Base-by-base conservation (phyloP, 2,113 vertebrate genomes). In the Percina caprodes region DNA sequence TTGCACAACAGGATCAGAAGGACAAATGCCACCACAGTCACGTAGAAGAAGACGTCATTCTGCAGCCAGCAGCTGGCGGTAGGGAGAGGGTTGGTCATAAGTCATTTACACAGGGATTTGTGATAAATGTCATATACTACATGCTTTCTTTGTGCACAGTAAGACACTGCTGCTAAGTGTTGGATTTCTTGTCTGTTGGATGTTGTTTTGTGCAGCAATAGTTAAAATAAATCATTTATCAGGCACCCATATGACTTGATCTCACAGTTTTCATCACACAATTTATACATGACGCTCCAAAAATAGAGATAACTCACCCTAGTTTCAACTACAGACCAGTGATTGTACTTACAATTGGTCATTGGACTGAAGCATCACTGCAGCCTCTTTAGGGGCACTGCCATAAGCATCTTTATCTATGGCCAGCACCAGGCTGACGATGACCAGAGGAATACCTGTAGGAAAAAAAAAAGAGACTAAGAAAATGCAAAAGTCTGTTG, bases 61-160 rank as follows among this genome's bases (percentile, higher is more conserved):
- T 94, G 92, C 77, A 99, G 88, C 97, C 97, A 99, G 92, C 97
- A 99, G 55, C 97, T 99, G 83, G 66, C 58, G 18, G 33, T 16
- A 74, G 14, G 35, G 7, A 60, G 39, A 80, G 6, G 16, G 24
- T 15, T 1, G 3, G 23, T 69, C 24, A 16, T 52, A 33, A 23
- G 39, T 56, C 6, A 61, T 68, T 58, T 51, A 61, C 11, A 26
- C 33, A 16, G 23, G 30, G 26, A 39, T 79, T 55, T 79, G 7
- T 45, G 5, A 71, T 11, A 5, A 66, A 71, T 62, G 55, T 1
- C 63, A 46, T 16, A 16, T 68, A 14, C 21, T 30, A 5, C 10
- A 33, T 56, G 18, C 66, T 23, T 49, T n/a, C 7, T 51, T 33
- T 5, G 10, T 26, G 14, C 12, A 51, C 39, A 42, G 39, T 11